Evolutionary conservation across 2,888 invertebrate species (phyloP), one percentile per base, ranked within the genome.

Genomic region (Tineola bisselliella): DNA sequence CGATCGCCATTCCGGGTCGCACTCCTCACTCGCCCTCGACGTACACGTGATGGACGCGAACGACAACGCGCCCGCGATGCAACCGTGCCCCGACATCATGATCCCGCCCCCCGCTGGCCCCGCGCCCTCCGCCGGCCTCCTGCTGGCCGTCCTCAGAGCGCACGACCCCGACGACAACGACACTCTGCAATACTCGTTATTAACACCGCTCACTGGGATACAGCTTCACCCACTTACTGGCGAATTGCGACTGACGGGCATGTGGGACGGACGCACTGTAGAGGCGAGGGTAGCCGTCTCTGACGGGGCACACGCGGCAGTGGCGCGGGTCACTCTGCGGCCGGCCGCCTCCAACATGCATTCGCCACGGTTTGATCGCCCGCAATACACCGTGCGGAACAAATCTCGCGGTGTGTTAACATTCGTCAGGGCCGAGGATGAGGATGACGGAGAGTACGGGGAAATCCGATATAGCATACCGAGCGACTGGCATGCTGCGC

Each of bases 271-370:
- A 64, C 73, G 76, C 65, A 72, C 76, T 61, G 74, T 78, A 66
- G 75, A 80, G 65, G 88, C 98, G 63, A 98, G 98, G 86, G 92
- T 98, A 33, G 97, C 97, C 0, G 98, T 96, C 44, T 95, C 95
- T 61, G 98, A 99, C 86, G 98, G 98, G 33, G 95, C 98, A 43
- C 97, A 96, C 83, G 96, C 96, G 8, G 94, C 92, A 65, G 97
- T 94, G 80, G 92, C 96, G 0, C 88, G 94, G 65, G 89, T 95
- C 13, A 93, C 93, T 83, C 92, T 95, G 59, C 90, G 93, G 69
- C 89, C 93, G 64, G 83, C 93, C 62, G 91, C 95, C 8, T 92
- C 93, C 63, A 97, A 97, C 84, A 88, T 89, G 66, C 90, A 92
- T 75, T 88, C 93, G 66, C 97, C 97, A 10, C 88, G 89, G 64